Conservation (phyloP, 2,888 invertebrate genomes). For the Drosophila cracens region DNA sequence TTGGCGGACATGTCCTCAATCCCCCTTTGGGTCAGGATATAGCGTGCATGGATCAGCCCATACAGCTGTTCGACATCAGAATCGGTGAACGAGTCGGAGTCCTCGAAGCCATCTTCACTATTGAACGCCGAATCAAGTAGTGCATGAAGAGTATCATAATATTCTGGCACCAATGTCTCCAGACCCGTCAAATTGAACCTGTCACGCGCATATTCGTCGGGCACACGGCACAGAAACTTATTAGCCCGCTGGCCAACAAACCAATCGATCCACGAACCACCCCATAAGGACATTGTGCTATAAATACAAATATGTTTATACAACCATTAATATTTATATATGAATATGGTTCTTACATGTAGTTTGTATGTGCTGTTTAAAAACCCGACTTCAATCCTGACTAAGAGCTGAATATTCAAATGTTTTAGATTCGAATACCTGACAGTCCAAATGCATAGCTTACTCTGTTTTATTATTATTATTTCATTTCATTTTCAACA, state of each 20-base stretch:
- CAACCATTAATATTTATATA: background rate
- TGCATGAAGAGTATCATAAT: background rate
- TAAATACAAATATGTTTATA: background rate
- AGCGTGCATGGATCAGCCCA: conserved; percentile 61
- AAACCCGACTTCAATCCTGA: background rate
- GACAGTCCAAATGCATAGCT: background rate
- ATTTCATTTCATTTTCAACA: background rate
- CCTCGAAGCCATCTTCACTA: background rate
- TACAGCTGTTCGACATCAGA: conserved; percentile 36
- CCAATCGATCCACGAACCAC: conserved; percentile 57
- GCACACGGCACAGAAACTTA: conserved; percentile 55
- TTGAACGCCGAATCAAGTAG: conserved; percentile 38
- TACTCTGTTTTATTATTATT: background rate
- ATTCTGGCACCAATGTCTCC: conserved; percentile 37
- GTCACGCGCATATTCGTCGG: conserved; percentile 38
- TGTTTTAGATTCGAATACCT: too few relatives aligned
- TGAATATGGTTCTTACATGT: background rate
- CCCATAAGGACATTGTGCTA: conserved; percentile 9
- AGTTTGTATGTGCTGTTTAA: conserved; percentile 2
- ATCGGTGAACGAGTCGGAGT: background rate
- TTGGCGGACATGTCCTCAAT: conserved; percentile 48
- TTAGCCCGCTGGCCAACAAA: conserved; percentile 31
- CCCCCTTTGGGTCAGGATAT: conserved; percentile 37
- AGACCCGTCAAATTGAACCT: conserved; percentile 50
- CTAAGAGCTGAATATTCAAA: too few relatives aligned